Evolutionary conservation across 2,113 vertebrate species (phyloP).

Genomic region (Malurus melanocephalus): DNA sequence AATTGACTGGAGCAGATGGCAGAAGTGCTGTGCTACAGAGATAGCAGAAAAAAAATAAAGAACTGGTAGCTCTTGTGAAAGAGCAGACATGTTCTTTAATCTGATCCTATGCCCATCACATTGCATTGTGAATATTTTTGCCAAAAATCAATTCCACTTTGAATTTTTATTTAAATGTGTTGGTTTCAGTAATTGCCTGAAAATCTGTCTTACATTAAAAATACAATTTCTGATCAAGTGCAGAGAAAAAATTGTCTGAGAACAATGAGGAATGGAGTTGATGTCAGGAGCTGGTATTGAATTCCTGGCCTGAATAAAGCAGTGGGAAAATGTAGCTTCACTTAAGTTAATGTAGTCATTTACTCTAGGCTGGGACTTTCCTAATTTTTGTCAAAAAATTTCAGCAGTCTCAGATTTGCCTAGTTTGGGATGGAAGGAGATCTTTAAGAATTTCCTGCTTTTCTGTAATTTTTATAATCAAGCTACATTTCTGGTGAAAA

Average conservation of each 20-base stretch:
- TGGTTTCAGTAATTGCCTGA: background rate
- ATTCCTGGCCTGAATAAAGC: background rate
- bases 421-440: background rate
- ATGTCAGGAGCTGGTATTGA: background rate
- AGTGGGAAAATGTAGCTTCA: background rate
- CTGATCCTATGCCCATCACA: background rate
- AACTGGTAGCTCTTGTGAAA: slow-evolving; percentile 1
- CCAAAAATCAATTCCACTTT: background rate
- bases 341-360: background rate
- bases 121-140: background rate
- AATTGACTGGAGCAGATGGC: slow-evolving; percentile 30
- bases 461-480: background rate
- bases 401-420: background rate
- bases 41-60: background rate
- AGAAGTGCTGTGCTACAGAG: background rate
- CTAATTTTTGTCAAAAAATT: background rate
- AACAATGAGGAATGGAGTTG: background rate
- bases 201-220: background rate
- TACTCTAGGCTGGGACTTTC: background rate
- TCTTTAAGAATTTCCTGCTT: background rate
- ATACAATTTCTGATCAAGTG: background rate
- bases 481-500: background rate
- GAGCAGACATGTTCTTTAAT: background rate
- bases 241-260: background rate
- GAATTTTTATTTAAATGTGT: background rate